phyloP scores from a whole-genome alignment of 2,113 vertebrate genomes.

The Calidris pygmaea region DNA sequence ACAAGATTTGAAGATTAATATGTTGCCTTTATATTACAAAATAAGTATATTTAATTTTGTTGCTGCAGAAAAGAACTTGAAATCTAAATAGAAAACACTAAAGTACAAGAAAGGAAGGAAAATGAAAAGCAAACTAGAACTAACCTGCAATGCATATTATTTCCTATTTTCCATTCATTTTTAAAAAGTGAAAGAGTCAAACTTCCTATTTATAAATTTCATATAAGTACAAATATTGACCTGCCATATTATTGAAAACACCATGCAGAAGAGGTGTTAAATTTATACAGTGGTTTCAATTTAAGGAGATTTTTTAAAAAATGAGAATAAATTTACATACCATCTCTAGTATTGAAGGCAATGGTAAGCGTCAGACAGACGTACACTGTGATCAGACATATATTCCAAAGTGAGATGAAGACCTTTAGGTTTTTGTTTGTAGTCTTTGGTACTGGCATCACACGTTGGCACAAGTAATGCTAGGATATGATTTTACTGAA shows the following conservation, averaged over 20 bases:
- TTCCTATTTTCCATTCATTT: not conserved
- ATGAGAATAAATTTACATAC: not conserved
- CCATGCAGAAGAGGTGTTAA: not conserved
- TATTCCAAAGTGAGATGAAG: not conserved
- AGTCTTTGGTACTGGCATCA: not conserved
- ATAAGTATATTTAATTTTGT: not conserved
- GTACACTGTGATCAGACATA: not conserved
- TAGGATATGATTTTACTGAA: not conserved
- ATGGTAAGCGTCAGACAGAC: not conserved
- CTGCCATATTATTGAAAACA: not conserved
- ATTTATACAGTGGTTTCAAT: not conserved
- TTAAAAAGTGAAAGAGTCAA: not conserved
- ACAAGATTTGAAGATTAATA: not conserved
- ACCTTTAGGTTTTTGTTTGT: not conserved
- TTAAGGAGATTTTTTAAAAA: not conserved
- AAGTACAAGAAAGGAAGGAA: not conserved
- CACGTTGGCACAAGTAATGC: not conserved
- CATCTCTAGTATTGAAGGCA: not conserved
- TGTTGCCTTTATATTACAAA: not conserved
- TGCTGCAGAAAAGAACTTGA: not conserved
- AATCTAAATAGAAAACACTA: not conserved
- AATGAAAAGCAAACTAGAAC: not conserved
- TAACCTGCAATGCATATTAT: not conserved
- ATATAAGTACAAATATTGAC: not conserved
- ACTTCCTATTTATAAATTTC: not conserved